Evolutionary conservation across 2,888 invertebrate species (phyloP), one percentile per base, ranked within the genome.

Genomic region (Dilophus febrilis): DNA sequence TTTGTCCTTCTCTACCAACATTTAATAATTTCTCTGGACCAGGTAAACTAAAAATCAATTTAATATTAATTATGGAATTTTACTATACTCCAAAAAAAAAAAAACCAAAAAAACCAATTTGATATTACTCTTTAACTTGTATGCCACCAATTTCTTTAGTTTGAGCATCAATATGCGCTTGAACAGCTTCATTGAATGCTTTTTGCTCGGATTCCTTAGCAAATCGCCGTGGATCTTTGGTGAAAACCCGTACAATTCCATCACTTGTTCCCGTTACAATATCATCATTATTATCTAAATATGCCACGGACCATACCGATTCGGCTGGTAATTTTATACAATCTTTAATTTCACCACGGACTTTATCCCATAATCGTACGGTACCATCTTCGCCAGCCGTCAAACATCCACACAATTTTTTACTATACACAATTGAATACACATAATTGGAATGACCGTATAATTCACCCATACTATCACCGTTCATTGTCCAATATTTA

Each of bases 351-450:
- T 55, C 49, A 0, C 51, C 51, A 0, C 48, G 47, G 11, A 13
- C 38, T 0, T 55, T 45, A 47, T 67, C 61, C 92, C 92, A 95
- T 53, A 91, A 69, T 38, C 82, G 68, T 11, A 92, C 67, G 4
- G 83, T 77, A 44, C 83, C 74, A 56, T 94, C 94, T 61, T 94
- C 94, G n/a, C 90, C 83, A 41, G 80, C 75, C 0, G 86, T 81
- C 2, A 82, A 81, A 36, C 65, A 61, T 16, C 69, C 70, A 8
- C 68, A 66, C 2, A 69, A 51, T 0, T 58, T 61, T 4, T 66
- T 65, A 51, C 73, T 72, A 46, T 69, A 61, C 40, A 72, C 68
- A 47, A 79, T 65, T 52, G 72, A 72, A 29, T 92, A 94, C 49
- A 94, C 83, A 58, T 84, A 94, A 66, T 85, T 88, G 31, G 77